Evolutionary conservation across 2,888 invertebrate species (phyloP).

Genomic region (Oxyteleia sp.): DNA sequence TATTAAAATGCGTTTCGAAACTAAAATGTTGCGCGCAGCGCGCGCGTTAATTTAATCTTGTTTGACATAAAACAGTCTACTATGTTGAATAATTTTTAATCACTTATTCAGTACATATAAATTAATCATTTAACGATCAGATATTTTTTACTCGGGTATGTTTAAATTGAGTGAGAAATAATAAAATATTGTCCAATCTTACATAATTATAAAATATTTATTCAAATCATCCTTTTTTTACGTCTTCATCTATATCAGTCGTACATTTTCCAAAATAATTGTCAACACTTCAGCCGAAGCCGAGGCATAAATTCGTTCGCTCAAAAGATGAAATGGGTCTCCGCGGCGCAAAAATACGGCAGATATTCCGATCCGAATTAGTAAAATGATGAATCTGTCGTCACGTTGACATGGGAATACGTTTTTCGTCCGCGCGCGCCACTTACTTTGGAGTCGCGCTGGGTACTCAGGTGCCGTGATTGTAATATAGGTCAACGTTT

Average conservation of each 20-base stretch:
- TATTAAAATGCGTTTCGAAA: too few relatives aligned
- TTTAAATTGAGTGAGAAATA: too few relatives aligned
- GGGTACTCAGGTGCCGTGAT: conserved; percentile 79
- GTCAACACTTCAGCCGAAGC: conserved; percentile 18
- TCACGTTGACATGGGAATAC: conserved; percentile 50
- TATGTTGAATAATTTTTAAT: too few relatives aligned
- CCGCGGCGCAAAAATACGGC: conserved; percentile 9
- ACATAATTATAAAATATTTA: too few relatives aligned
- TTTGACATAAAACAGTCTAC: too few relatives aligned
- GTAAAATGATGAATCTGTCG: conserved; percentile 34
- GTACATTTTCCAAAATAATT: conserved; percentile 12
- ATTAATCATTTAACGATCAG: too few relatives aligned
- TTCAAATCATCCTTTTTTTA: too few relatives aligned
- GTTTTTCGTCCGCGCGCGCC: conserved; percentile 42
- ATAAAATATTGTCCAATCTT: too few relatives aligned
- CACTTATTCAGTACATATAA: too few relatives aligned
- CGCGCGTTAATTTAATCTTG: too few relatives aligned
- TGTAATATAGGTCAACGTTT: conserved; percentile 87
- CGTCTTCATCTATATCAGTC: neutral
- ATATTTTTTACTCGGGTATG: too few relatives aligned
- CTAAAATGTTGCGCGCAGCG: too few relatives aligned
- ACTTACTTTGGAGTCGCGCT: conserved; percentile 73
- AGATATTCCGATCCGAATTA: conserved; percentile 45
- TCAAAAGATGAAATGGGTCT: conserved; percentile 19
- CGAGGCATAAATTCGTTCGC: conserved; percentile 22